These are phyloP conservation scores for Sipha flava DNA, from an alignment of 1,140 invertebrate species.

Conservation along the genomic window DNA sequence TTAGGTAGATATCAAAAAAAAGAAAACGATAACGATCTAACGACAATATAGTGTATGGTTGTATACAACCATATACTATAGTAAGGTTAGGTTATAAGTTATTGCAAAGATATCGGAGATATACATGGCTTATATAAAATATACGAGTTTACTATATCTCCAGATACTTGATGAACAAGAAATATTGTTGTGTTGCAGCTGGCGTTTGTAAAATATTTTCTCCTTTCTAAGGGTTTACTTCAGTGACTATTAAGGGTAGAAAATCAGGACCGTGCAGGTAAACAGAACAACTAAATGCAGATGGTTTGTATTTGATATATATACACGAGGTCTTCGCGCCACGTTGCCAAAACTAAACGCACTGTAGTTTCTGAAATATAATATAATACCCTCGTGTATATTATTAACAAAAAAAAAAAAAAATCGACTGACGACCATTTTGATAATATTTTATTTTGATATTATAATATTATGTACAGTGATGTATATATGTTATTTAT, in stretches of 20 bases:
- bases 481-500: too few relatives aligned
- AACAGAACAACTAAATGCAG: background rate
- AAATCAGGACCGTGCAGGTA: slow-evolving; percentile 10
- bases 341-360: slow-evolving; percentile 3
- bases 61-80: background rate
- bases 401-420: background rate
- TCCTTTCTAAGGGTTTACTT: background rate
- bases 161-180: background rate
- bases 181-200: background rate
- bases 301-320: background rate
- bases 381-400: background rate
- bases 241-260: background rate
- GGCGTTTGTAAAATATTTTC: slow-evolving; percentile 16
- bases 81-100: background rate
- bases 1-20: too few relatives aligned
- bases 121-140: background rate
- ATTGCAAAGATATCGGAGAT: background rate
- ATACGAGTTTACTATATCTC: background rate
- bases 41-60: background rate
- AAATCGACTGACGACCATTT: background rate
- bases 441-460: background rate
- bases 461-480: too few relatives aligned
- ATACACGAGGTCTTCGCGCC: background rate
- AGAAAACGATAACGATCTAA: too few relatives aligned
- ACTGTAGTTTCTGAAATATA: too few relatives aligned